Evolutionary conservation across 2,797 vertebrate species (phyloP).

Genomic region (Martes flavigula): DNA sequence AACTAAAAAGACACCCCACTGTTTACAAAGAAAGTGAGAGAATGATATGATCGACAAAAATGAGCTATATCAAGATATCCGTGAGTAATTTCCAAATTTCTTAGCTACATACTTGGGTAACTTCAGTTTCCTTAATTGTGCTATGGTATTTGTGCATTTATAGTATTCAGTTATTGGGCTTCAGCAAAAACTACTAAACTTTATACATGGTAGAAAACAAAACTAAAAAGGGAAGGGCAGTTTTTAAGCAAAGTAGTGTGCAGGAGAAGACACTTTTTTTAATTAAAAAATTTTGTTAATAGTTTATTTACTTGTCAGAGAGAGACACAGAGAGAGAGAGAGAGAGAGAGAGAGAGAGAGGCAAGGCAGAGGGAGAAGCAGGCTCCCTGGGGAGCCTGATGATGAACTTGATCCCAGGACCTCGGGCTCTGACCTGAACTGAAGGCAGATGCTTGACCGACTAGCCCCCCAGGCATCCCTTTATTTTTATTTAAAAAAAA

Average conservation of each 20-base stretch:
- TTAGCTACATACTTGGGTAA: not conserved
- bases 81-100: not conserved
- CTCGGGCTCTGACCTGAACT: not conserved
- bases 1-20: not conserved
- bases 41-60: not conserved
- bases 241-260: not conserved
- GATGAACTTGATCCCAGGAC: not conserved
- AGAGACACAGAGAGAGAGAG: no score
- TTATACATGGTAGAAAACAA: not conserved
- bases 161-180: not conserved
- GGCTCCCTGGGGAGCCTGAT: not conserved
- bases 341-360: no score
- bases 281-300: not conserved
- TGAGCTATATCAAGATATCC: not conserved
- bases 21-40: not conserved
- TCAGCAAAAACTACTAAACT: not conserved
- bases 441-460: not conserved
- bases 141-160: not conserved
- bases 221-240: not conserved
- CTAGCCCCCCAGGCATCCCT: not conserved
- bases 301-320: not conserved
- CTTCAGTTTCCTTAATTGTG: not conserved
- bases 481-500: no score
- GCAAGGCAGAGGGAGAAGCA: not conserved
- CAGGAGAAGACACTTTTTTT: not conserved